Evolutionary conservation across 2,113 vertebrate species (phyloP).

Genomic region (Pica pica): DNA sequence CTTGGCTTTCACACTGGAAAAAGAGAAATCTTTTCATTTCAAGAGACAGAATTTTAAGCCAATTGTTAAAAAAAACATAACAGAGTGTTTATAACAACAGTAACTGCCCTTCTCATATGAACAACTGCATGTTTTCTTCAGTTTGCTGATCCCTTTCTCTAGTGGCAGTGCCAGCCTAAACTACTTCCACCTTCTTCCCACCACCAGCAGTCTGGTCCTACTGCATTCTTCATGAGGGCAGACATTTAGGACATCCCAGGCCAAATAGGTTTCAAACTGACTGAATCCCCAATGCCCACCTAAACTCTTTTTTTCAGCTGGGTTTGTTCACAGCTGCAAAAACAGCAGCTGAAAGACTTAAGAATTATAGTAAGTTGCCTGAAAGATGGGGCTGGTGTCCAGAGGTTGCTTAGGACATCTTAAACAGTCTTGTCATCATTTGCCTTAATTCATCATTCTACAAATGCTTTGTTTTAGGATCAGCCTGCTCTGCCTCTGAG

Average conservation of each 20-base stretch:
- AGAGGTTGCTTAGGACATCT: neutral
- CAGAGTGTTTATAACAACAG: neutral
- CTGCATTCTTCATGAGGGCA: neutral
- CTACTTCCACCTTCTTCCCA: neutral
- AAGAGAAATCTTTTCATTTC: neutral
- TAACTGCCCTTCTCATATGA: neutral
- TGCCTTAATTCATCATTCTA: neutral
- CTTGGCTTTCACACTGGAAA: neutral
- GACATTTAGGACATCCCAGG: neutral
- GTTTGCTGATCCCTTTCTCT: neutral
- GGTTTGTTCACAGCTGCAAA: neutral
- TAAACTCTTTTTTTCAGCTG: neutral
- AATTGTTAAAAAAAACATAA: neutral
- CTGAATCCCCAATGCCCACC: neutral
- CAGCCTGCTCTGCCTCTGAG: neutral
- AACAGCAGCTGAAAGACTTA: neutral
- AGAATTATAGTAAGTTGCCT: neutral
- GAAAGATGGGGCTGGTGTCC: neutral
- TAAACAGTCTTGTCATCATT: neutral
- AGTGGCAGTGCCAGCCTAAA: neutral
- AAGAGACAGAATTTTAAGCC: neutral
- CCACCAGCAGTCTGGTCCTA: neutral
- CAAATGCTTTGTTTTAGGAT: neutral
- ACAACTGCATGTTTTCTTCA: neutral
- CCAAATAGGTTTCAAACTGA: neutral